Conservation (phyloP, 2,888 invertebrate species). For the Penaeus monodon region DNA sequence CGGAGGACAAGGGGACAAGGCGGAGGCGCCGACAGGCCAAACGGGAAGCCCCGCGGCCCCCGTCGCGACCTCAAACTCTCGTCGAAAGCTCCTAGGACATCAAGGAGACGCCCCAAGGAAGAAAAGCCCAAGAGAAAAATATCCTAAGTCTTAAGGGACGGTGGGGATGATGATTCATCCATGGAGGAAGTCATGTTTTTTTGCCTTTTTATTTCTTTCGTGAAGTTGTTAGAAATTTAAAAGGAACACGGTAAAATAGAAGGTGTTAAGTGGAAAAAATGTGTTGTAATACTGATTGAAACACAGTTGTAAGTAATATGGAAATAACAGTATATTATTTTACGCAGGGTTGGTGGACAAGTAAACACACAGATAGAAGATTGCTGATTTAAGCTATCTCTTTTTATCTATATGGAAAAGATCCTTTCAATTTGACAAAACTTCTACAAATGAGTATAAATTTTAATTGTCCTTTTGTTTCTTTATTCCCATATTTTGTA, state of each 20-base stretch:
- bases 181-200: neutral
- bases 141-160: conserved; percentile 54
- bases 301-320: too few relatives aligned
- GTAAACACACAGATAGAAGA: too few relatives aligned
- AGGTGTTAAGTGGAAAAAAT: too few relatives aligned
- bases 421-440: too few relatives aligned
- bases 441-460: too few relatives aligned
- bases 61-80: conserved; percentile 48
- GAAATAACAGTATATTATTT: too few relatives aligned
- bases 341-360: too few relatives aligned
- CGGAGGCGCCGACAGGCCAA: conserved; percentile 4
- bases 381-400: too few relatives aligned
- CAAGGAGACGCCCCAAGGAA: conserved; percentile 31
- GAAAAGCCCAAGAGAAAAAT: conserved; percentile 54
- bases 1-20: neutral
- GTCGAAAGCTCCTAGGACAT: conserved; percentile 55
- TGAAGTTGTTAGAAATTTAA: neutral
- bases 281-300: neutral
- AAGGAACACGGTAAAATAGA: neutral
- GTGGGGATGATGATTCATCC: neutral
- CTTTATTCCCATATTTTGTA: too few relatives aligned
- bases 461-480: too few relatives aligned
- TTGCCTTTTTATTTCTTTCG: neutral
- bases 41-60: conserved; percentile 57
- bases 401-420: too few relatives aligned